Base-by-base conservation (phyloP, 1,140 invertebrate genomes). In the Drosophila bocqueti region DNA sequence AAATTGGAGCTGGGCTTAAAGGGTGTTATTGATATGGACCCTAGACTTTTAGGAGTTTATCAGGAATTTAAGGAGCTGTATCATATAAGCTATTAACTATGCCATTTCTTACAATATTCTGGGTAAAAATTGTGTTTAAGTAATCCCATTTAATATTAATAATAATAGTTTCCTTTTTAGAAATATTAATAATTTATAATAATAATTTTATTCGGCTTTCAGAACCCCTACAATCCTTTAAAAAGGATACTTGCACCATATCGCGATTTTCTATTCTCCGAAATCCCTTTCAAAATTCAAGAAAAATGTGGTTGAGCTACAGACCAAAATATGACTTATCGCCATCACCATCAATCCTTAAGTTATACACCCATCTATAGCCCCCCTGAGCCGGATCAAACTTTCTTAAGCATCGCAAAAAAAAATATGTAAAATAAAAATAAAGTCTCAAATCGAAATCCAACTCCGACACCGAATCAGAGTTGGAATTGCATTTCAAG, bases 401-500 rank as follows among this genome's bases (percentile, higher is more conserved):
- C 58, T 45, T 31, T 26, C 64, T 55, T 21, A 1, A 38, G n/a
- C 16, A 31, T n/a, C 43, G 13, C 15, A 31, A 26, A 46, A 40
- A 45, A 24, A n/a, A 11, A 15, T 31, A 5, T 18, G 24, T 31
- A 5, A 55, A 55, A 34, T 54, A 16, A 24, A 57, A 59, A 60
- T 55, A 24, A 40, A 76, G 15, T 36, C 42, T 46, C 18, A n/a
- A 60, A 46, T 60, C 57, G 47, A 21, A 54, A 60, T 43, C 61
- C 38, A 58, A 49, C 55, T 54, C 55, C 52, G 52, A 50, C 71
- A 46, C 55, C 45, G 54, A 71, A 60, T 60, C 69, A 73, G 43
- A 52, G 69, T 38, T 40, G 38, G 67, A 60, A 73, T 73, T 73
- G 54, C 69, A 73, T 73, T 73, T 73, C 66, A 7, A 42, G 69